Percentiles rank a stretch among this genome's conserved stretches.
phyloP scores from a whole-genome alignment of 2,888 invertebrate species.

The Atethmia centrago region DNA sequence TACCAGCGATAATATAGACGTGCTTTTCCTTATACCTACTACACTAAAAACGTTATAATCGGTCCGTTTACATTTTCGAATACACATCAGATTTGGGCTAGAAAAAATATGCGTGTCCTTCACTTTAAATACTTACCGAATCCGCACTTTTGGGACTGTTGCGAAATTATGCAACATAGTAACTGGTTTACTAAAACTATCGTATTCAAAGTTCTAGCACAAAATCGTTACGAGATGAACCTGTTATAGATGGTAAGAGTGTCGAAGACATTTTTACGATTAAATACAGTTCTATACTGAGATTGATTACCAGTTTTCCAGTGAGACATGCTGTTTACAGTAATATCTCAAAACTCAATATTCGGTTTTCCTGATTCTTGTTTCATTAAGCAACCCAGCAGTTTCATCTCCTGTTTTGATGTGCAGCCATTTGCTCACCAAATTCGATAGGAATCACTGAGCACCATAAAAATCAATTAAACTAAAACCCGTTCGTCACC shows the following conservation, averaged over 20 bases:
- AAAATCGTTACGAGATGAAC: slow-evolving; percentile 11
- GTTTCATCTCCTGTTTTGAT: neutral
- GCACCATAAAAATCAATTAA: slow-evolving; percentile 9
- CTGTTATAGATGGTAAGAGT: slow-evolving; percentile 14
- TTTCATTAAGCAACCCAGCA: neutral
- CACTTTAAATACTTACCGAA: slow-evolving; percentile 30
- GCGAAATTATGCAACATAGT: slow-evolving; percentile 28
- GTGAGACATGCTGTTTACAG: neutral
- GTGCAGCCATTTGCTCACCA: slow-evolving; percentile 9
- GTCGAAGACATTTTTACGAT: slow-evolving; percentile 5
- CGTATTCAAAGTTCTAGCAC: slow-evolving; percentile 17
- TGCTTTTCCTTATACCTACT: slow-evolving; percentile 19
- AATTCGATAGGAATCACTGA: slow-evolving; percentile 14
- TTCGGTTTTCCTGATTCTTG: neutral
- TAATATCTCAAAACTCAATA: slow-evolving; percentile 9
- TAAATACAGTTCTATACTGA: neutral
- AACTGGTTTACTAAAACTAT: slow-evolving; percentile 29
- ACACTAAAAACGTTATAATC: neutral
- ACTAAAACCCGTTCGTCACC: neutral
- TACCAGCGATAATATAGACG: slow-evolving; percentile 13
- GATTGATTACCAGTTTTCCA: slow-evolving; percentile 1
- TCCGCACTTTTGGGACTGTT: slow-evolving; percentile 20
- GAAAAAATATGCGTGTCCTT: slow-evolving; percentile 32
- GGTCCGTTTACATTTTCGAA: neutral
- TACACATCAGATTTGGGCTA: neutral